Evolutionary conservation across 1,140 invertebrate genomes (phyloP).

Genomic region (Drosophila nigromelanica): DNA sequence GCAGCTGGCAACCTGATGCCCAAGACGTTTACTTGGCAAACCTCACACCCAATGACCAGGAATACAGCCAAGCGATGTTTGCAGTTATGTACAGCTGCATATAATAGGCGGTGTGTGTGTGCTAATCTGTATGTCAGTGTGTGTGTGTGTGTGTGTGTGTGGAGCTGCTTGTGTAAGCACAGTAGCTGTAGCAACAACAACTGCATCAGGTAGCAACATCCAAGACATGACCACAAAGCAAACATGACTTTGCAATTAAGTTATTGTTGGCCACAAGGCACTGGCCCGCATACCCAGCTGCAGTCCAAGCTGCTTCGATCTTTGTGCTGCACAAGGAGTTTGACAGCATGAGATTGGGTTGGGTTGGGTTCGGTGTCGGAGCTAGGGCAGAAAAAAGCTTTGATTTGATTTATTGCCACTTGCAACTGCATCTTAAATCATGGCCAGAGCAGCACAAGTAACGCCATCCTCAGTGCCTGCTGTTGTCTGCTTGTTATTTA

Average conservation of each 20-base stretch:
- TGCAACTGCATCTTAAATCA: conserved; percentile 70
- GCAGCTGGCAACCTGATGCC: conserved; percentile 12
- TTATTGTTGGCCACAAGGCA: conserved; percentile 68
- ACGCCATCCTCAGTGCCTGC: conserved; percentile 15
- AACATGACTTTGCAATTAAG: conserved; percentile 82
- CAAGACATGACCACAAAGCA: conserved; percentile 62
- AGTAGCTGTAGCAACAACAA: conserved; percentile 41
- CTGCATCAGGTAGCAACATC: conserved; percentile 58
- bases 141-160: not conserved
- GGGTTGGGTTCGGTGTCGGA: not conserved
- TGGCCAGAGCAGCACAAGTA: conserved; percentile 13
- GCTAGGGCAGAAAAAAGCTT: conserved; percentile 31
- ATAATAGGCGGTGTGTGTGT: not conserved
- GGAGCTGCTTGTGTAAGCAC: conserved; percentile 39
- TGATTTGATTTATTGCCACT: conserved; percentile 68
- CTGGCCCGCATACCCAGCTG: conserved; percentile 15
- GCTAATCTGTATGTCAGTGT: not conserved
- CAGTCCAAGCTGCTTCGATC: conserved; percentile 12
- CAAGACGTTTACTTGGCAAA: conserved; percentile 3
- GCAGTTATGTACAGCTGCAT: conserved; percentile 37
- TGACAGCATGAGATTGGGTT: too few species aligned
- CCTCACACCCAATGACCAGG: conserved; percentile 3
- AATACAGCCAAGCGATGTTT: conserved; percentile 44
- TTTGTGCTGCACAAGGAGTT: too few species aligned
- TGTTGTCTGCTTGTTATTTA: conserved; percentile 50